Evolutionary conservation across 2,113 vertebrate genomes (phyloP).

Genomic region (Empidonax traillii): DNA sequence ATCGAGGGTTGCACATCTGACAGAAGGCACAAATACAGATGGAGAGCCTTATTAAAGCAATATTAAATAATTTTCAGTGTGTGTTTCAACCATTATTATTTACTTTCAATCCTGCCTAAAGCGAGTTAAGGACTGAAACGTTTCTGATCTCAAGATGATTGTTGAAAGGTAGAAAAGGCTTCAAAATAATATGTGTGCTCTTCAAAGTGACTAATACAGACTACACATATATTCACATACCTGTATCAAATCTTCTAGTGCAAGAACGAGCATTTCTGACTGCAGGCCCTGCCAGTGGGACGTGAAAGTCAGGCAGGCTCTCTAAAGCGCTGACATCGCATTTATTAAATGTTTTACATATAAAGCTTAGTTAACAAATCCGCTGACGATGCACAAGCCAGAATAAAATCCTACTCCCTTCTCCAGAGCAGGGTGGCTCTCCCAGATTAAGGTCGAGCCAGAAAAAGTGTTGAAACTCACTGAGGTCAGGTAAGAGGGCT

Average conservation of each 20-base stretch:
- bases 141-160: neutral
- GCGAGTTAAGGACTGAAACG: neutral
- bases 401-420: neutral
- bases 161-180: neutral
- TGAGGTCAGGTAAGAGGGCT: neutral
- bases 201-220: neutral
- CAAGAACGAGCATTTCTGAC: neutral
- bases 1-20: neutral
- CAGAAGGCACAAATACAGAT: neutral
- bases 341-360: constrained; percentile 5
- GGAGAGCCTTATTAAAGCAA: constrained; percentile 9
- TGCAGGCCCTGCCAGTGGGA: neutral
- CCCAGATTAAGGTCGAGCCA: neutral
- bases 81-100: neutral
- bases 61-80: neutral
- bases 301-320: neutral
- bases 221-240: neutral
- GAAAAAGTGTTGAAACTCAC: neutral
- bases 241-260: neutral
- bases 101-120: neutral
- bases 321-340: neutral
- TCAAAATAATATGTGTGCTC: neutral
- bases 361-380: constrained; percentile 36
- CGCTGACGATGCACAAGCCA: rapidly evolving
- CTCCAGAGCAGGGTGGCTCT: neutral